Conservation (phyloP, 1,140 invertebrate species). For the Formica exsecta region DNA sequence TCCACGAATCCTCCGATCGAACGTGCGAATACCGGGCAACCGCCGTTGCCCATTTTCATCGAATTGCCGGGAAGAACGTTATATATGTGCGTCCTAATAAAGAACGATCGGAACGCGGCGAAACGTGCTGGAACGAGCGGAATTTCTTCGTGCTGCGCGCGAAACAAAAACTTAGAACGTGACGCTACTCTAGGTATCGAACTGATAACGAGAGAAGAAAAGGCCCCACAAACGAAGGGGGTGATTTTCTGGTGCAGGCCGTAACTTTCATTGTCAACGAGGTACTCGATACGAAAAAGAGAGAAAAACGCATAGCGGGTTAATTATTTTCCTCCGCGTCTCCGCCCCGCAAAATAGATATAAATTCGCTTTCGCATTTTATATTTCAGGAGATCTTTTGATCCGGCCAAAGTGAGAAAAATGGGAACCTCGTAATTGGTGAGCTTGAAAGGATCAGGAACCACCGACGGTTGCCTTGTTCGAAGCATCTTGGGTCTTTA, state of each 20-base stretch:
- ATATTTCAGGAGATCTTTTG: slow-evolving; percentile 47
- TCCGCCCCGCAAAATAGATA: slow-evolving; percentile 16
- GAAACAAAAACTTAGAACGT: slow-evolving; percentile 62
- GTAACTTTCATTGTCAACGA: slow-evolving; percentile 59
- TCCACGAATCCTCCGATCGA: background rate
- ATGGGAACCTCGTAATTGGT: slow-evolving; percentile 45
- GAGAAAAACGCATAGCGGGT: background rate
- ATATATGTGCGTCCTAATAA: slow-evolving; percentile 59
- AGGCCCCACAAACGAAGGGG: slow-evolving; percentile 18
- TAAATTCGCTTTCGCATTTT: slow-evolving; percentile 55
- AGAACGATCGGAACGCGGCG: slow-evolving; percentile 50
- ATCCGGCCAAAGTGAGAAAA: slow-evolving; percentile 55
- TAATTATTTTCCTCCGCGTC: slow-evolving; percentile 57
- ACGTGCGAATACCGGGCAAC: slow-evolving; percentile 32
- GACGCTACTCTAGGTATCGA: slow-evolving; percentile 46
- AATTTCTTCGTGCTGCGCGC: slow-evolving; percentile 24
- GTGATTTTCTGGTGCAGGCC: slow-evolving; percentile 27
- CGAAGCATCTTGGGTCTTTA: background rate
- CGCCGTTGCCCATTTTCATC: slow-evolving; percentile 34
- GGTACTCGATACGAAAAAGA: slow-evolving; percentile 19
- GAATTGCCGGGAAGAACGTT: slow-evolving; percentile 33
- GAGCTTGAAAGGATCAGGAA: slow-evolving; percentile 30
- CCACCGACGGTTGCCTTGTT: background rate
- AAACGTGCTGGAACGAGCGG: slow-evolving; percentile 37
- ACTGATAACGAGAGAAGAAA: slow-evolving; percentile 50